Percentiles rank a stretch among this genome's conserved stretches.
Conservation (phyloP, 2,888 invertebrate genomes). For the Sthenelais limicola region DNA sequence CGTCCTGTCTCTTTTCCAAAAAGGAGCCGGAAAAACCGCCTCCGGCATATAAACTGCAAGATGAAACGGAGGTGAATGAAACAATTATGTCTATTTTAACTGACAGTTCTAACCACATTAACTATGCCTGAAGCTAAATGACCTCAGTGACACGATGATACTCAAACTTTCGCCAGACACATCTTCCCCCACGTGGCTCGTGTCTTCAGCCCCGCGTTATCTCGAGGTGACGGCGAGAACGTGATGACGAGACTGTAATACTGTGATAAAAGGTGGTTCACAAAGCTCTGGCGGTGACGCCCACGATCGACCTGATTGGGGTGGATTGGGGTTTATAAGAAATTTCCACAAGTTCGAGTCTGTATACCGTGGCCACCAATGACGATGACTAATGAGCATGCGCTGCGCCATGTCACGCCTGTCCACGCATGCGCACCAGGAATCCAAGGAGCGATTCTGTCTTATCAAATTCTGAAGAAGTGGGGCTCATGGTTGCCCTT, state of each 20-base stretch:
- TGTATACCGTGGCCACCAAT: too few relatives aligned
- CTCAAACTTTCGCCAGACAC: too few relatives aligned
- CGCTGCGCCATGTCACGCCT: conserved; percentile 22
- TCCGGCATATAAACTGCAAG: conserved; percentile 28
- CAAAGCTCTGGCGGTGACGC: too few relatives aligned
- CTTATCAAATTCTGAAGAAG: conserved; percentile 7
- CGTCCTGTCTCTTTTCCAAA: conserved; percentile 7
- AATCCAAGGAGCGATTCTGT: conserved; percentile 3
- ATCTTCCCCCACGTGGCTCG: too few relatives aligned
- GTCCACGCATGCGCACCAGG: conserved; percentile 11
- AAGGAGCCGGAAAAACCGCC: conserved; percentile 40
- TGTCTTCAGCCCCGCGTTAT: too few relatives aligned
- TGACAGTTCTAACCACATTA: conserved; percentile 54
- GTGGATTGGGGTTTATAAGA: too few relatives aligned
- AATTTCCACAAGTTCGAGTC: too few relatives aligned
- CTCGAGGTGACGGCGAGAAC: too few relatives aligned
- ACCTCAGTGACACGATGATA: too few relatives aligned
- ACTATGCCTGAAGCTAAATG: conserved; percentile 49
- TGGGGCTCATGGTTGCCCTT: conserved; percentile 6
- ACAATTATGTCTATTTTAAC: conserved; percentile 55
- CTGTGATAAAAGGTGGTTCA: too few relatives aligned
- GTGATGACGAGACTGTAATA: too few relatives aligned
- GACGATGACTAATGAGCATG: conserved; percentile 29
- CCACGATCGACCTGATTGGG: too few relatives aligned
- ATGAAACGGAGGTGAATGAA: conserved; percentile 51